phyloP scores from a whole-genome alignment of 2,888 invertebrate species.

The Amblyjoppa proteus region DNA sequence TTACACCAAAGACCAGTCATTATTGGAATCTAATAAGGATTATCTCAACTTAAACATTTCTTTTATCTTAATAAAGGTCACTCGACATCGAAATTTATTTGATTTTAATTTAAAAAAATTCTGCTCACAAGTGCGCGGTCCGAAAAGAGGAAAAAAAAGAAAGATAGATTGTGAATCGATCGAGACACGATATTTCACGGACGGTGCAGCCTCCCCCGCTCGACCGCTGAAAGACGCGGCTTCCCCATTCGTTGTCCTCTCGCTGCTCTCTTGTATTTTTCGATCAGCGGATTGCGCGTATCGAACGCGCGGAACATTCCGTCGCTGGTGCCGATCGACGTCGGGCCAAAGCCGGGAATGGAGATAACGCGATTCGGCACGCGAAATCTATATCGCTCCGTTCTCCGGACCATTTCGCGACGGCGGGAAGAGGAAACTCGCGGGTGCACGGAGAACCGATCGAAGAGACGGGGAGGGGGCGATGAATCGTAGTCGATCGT shows the following conservation, averaged over 20 bases:
- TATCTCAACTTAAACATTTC: too few relatives aligned
- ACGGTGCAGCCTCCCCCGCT: slow-evolving; percentile 42
- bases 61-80: too few relatives aligned
- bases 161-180: slow-evolving; percentile 47
- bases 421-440: not conserved
- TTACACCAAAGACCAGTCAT: too few relatives aligned
- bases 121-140: not conserved
- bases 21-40: too few relatives aligned
- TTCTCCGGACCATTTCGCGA: not conserved
- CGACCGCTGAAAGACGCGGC: not conserved
- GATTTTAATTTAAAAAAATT: too few relatives aligned
- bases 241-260: slow-evolving; percentile 40
- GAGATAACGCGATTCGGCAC: slow-evolving; percentile 61
- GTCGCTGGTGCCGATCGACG: slow-evolving; percentile 37
- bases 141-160: not conserved
- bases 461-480: not conserved
- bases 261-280: slow-evolving; percentile 53
- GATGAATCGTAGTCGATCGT: slow-evolving; percentile 67
- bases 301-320: slow-evolving; percentile 64
- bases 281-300: slow-evolving; percentile 58
- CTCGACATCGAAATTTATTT: too few relatives aligned
- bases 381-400: slow-evolving; percentile 17
- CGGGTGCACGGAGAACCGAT: not conserved
- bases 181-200: slow-evolving; percentile 69
- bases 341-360: slow-evolving; percentile 32